Evolutionary conservation across 64 coral and sea anemone species (phyloP), one percentile per base, ranked within the genome.

Genomic region (Pocillopora verrucosa): DNA sequence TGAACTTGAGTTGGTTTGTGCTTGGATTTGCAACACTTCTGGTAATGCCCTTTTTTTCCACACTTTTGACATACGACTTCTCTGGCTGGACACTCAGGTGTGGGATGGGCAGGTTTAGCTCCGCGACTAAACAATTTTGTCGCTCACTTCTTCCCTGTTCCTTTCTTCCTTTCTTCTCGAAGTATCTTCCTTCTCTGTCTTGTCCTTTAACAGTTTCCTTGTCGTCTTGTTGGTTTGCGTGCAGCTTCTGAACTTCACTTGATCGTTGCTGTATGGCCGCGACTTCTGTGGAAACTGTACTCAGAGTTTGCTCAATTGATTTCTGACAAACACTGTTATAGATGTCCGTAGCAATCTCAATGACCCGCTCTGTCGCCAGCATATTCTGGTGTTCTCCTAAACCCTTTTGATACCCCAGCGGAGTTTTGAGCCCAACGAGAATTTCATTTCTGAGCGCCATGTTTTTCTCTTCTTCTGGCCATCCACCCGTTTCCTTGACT

Each of bases 361-460:
- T 79, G 45, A 57, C 76, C 35, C 35, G 9, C 1, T 77, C 38
- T 6, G 75, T 41, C 7, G 76, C 15, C 15, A 61, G 60, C 9
- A 16, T 59, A 59, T 79, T 56, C 25, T 79, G 19, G 51, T 79
- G 57, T n/a, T 59, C 76, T 79, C 59, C 76, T 56, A 79, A 79
- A 79, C 76, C 57, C 16, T 79, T 58, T 79, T 30, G 30, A 30
- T 30, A 30, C 30, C 30, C 30, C 30, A 30, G 30, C 30, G 30
- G 30, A 30, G 30, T 79, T 59, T 79, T 79, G 56, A 79, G 38
- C 59, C 56, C 76, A 79, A 79, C 45, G 76, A 58, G 76, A 79
- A 79, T 79, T 58, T 38, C 76, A 58, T 79, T 79, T 19, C 76
- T 41, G 76, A 79, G 76, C 20, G 76, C 76, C 76, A 79, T 56